Evolutionary conservation across 2,888 invertebrate species (phyloP).

Genomic region (Liposcelis brunnea): DNA sequence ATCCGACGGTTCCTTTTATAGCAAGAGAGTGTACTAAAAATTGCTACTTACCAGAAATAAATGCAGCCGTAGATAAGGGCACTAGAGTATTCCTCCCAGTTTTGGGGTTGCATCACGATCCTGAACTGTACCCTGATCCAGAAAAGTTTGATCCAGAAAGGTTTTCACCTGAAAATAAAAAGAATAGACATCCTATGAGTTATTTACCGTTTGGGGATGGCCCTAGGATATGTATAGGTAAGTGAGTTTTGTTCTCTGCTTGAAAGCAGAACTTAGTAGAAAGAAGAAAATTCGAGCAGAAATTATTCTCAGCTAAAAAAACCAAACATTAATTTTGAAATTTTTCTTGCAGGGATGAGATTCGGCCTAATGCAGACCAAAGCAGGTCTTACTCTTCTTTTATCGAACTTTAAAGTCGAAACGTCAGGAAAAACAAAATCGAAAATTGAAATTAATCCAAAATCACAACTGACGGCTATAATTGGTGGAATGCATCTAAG

Average conservation of each 20-base stretch:
- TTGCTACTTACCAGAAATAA: not conserved
- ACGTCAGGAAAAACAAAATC: conserved; percentile 18
- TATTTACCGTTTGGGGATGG: conserved; percentile 12
- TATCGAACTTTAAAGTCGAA: conserved; percentile 19
- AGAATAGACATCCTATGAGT: not conserved
- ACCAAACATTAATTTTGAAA: not conserved
- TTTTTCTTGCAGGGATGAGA: conserved; percentile 18
- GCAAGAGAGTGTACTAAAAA: not conserved
- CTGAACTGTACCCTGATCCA: conserved; percentile 10
- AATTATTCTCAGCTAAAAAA: too few relatives aligned
- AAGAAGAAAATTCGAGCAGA: too few relatives aligned
- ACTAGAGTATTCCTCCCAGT: conserved; percentile 5
- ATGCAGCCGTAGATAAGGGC: not conserved
- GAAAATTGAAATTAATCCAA: conserved; percentile 17
- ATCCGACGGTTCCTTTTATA: not conserved
- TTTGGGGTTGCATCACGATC: conserved; percentile 9
- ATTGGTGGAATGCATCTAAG: too few relatives aligned
- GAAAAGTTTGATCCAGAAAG: conserved; percentile 12
- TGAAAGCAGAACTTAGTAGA: too few relatives aligned
- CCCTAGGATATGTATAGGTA: conserved; percentile 12
- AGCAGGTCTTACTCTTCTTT: conserved; percentile 17
- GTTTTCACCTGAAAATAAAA: conserved; percentile 9
- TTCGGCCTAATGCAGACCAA: conserved; percentile 21
- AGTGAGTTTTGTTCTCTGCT: too few relatives aligned
- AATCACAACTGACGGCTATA: too few relatives aligned